Evolutionary conservation across 2,113 vertebrate species (phyloP), one percentile per base, ranked within the genome.

Genomic region (Pseudopipra pipra): DNA sequence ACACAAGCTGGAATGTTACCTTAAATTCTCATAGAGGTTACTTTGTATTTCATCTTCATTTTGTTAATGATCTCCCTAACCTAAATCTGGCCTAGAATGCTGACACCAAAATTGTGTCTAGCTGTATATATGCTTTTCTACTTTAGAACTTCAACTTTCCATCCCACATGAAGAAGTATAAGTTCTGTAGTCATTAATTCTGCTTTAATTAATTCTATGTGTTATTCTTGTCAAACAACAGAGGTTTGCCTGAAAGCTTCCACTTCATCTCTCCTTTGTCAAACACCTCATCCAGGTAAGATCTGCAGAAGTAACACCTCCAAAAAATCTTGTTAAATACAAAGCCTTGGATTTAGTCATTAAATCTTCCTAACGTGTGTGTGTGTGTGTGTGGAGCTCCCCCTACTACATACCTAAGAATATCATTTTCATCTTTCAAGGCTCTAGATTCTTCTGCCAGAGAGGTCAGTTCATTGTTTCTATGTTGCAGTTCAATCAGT

Each of bases 371-470:
- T 41, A 28, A 52, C 10, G 46, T 49, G 47, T 49, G 47, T 14
- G 4, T 23, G 3, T 10, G 43, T 44, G 44, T 10, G 18, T 4
- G 39, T 5, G 33, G 1, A 54, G 17, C 22, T 59, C 3, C 30
- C 43, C 46, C 71, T 70, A 8, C 61, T 28, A 77, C 90, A 33
- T 97, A 99, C 99, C 99, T 99, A 79, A 99, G 98, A 93, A 99
- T 96, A 72, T 99, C 99, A 65, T 99, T 98, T 97, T 99, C 99
- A 87, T 99, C 99, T 93, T 99, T 99, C 51, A 99, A 97, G 9
- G 99, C 98, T 86, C 99, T 98, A 2, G 99, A 99, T 92, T 99
- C 99, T 97, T 99, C 99, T 35, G 99, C 99, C 93, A 99, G 97
- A 89, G 98, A 97, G 17, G 99, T 99, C 44, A 99, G 97, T 89